These are phyloP conservation scores for Poecilus cupreus DNA, from an alignment of 2,888 invertebrate genomes.

Conservation along the genomic window DNA sequence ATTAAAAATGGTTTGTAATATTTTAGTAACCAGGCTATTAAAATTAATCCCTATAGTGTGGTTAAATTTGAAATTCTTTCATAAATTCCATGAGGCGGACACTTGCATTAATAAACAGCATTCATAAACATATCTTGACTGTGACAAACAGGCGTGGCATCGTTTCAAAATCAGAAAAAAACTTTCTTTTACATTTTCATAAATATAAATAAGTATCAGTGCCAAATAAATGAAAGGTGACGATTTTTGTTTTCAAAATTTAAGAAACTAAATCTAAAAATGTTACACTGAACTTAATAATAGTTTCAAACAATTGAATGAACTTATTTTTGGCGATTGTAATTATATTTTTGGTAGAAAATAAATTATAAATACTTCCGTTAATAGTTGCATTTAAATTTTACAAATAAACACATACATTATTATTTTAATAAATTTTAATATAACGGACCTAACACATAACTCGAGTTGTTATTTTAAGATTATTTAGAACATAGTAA, in stretches of 20 bases:
- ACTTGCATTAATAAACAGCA: background rate
- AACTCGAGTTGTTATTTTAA: constrained; percentile 21
- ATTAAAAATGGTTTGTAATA: too few species aligned
- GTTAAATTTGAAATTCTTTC: background rate
- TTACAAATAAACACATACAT: background rate
- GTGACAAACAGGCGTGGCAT: constrained; percentile 25
- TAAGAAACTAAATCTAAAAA: background rate
- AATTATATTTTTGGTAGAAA: constrained; percentile 1
- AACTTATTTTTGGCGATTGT: constrained; percentile 4
- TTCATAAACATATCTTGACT: constrained; percentile 3
- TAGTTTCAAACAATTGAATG: constrained; percentile 45
- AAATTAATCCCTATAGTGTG: background rate
- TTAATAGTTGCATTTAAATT: constrained; percentile 3
- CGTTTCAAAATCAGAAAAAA: constrained; percentile 39
- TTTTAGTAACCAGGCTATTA: too few species aligned
- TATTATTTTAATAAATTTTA: background rate
- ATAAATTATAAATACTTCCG: constrained; percentile 12
- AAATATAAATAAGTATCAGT: constrained; percentile 30
- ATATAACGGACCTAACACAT: background rate
- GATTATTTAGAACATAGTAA: constrained; percentile 33
- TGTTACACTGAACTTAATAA: background rate
- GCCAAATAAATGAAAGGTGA: constrained; percentile 36
- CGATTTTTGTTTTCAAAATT: constrained; percentile 18
- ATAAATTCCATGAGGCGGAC: background rate
- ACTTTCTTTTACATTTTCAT: constrained; percentile 8